Base-by-base conservation (phyloP, 2,888 invertebrate species). In the Bibio marci region DNA sequence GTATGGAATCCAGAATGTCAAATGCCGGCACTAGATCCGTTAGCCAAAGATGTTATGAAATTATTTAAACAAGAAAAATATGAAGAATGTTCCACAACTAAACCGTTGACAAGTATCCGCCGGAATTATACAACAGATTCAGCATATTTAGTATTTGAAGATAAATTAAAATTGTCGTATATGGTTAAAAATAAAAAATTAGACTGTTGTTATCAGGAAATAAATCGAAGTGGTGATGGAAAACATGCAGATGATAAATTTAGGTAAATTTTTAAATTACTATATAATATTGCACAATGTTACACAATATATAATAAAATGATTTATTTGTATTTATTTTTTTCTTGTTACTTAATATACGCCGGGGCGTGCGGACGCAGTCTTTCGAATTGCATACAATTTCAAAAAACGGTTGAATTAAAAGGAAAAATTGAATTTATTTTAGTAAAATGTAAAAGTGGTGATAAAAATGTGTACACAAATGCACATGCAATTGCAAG, bases 1-100 rank as follows among this genome's bases (percentile, higher is more conserved):
- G 62, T 62, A 10, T 62, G 69, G 62, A 76, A 68, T 50, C 62
- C 70, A 30, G 68, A 65, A 50, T 79, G 78, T 49, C 68, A 66
- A 50, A 76, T 78, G 52, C 65, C 70, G 13, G 69, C 73, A 44
- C 48, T 73, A 41, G 67, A 75, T 51, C 67, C 74, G 5, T 70
- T 72, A 46, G 69, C 71, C 41, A 48, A 52, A 6, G 67, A 70
- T 43, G 64, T 69, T 12, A 66, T 62, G 54, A 57, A 62, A 42
- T 66, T 67, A 44, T 66, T 71, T 43, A 63, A 63, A 32, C 63
- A 65, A 18, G 58, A 64, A 41, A 63, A 65, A 41, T 71, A 70
- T 46, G 66, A 67, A 43, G 47, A 64, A 0, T 76, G 76, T 50
- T 57, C 64, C 7, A 57, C 48, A 18, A 45, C 45, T 2, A 44